Base-by-base conservation (phyloP, 2,113 vertebrate species). In the Gallinago media region DNA sequence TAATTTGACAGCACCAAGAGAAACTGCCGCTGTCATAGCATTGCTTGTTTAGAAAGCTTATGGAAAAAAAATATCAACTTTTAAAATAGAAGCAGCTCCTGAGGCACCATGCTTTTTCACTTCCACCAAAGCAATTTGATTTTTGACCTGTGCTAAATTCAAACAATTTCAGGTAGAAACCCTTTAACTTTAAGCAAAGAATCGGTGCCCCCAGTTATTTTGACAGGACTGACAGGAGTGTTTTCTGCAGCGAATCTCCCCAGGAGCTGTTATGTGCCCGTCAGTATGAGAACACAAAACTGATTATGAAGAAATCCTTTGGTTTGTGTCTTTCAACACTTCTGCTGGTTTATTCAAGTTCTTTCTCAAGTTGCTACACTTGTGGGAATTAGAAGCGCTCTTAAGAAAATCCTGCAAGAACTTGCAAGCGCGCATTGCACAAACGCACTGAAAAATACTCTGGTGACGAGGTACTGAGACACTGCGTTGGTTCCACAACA, bases 271-370 rank as follows among this genome's bases (percentile, higher is more conserved):
- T 55, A n/a, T 2, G 4, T 61, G 68, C n/a, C 63, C 44, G 36
- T 44, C 59, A 40, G 54, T 38, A 29, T 17, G 49, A 68, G 87
- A 88, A 79, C 46, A 34, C 27, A 22, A 65, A 92, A 32, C 6
- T 22, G 42, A 23, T 31, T 31, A 52, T 62, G 80, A 94, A 95
- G 76, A 91, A 94, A 95, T 83, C 59, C 34, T 94, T 86, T 89
- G 63, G 75, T 88, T 88, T 73, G 58, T 65, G 72, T 74, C 80
- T 95, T 96, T 95, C 76, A 62, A 77, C 92, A 94, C 75, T 72
- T 52, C 12, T 47, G 32, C 71, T 94, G 32, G 46, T 89, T 95
- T 66, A 54, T 83, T 92, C 89, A 66, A 72, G 63, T 25, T 87
- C 36, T 84, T 77, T 82, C 83, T 94, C 59, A 61, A 71, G 42